Evolutionary conservation across 2,797 vertebrate species (phyloP).

Genomic region (Streptopelia turtur): DNA sequence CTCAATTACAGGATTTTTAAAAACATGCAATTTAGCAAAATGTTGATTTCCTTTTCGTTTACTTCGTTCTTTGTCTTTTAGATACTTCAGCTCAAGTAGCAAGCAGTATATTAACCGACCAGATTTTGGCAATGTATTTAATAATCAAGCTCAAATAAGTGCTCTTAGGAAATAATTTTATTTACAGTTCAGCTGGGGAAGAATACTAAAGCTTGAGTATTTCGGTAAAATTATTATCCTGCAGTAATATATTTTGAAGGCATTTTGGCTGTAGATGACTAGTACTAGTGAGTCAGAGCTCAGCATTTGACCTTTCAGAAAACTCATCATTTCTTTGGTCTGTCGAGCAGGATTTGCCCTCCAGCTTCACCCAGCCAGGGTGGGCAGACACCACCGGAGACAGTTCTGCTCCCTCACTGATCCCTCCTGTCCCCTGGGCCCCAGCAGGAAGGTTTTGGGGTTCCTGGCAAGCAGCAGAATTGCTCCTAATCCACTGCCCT

Average conservation of each 20-base stretch:
- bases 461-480: background rate
- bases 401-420: background rate
- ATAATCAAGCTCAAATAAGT: slow-evolving; percentile 74
- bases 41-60: slow-evolving; percentile 73
- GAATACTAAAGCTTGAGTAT: slow-evolving; percentile 56
- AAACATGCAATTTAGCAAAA: slow-evolving; percentile 73
- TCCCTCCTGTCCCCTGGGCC: background rate
- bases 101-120: slow-evolving; percentile 59
- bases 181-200: slow-evolving; percentile 72
- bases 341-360: background rate
- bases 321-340: background rate
- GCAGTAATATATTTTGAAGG: slow-evolving; percentile 40
- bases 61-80: slow-evolving; percentile 68
- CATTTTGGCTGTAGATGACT: background rate
- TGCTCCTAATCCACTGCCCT: background rate
- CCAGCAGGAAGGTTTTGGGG: background rate
- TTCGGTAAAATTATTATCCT: slow-evolving; percentile 50
- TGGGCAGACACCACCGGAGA: background rate
- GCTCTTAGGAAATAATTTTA: slow-evolving; percentile 73
- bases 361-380: background rate
- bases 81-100: slow-evolving; percentile 72
- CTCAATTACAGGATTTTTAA: slow-evolving; percentile 72
- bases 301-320: background rate
- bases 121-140: slow-evolving; percentile 72
- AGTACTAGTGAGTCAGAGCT: slow-evolving; percentile 1